Evolutionary conservation across 2,888 invertebrate species (phyloP).

Genomic region (Drosophila greeni): DNA sequence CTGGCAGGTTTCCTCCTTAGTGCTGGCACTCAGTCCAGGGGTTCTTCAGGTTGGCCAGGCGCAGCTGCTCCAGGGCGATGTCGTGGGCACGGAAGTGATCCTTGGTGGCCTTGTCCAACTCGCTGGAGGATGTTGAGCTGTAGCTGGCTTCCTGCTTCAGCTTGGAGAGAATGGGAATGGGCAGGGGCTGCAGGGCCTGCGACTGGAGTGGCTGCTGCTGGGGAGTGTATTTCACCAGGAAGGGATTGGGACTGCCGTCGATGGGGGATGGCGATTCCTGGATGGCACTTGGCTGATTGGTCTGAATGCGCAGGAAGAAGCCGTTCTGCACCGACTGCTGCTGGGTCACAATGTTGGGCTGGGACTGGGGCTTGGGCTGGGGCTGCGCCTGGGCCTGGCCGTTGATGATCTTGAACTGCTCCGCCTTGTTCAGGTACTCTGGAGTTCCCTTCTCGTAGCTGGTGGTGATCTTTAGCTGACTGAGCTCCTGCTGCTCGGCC

Average conservation of each 20-base stretch:
- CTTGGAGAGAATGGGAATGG: neutral
- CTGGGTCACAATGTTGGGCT: conserved; percentile 42
- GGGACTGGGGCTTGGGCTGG: conserved; percentile 7
- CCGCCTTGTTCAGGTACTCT: conserved; percentile 10
- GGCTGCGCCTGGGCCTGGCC: conserved; percentile 22
- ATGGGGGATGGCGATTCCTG: neutral
- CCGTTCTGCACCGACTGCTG: conserved; percentile 64
- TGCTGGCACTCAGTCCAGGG: conserved; percentile 45
- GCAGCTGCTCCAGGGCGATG: conserved; percentile 74
- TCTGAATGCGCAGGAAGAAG: conserved; percentile 63
- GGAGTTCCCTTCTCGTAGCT: conserved; percentile 15
- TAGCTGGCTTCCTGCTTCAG: conserved; percentile 3
- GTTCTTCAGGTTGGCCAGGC: conserved; percentile 65
- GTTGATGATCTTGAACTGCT: conserved; percentile 22
- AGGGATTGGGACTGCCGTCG: conserved; percentile 54
- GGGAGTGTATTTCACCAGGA: conserved; percentile 52
- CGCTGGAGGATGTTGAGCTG: conserved; percentile 25
- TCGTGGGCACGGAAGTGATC: conserved; percentile 77
- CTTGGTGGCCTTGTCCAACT: conserved; percentile 70
- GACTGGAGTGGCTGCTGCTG: conserved; percentile 10
- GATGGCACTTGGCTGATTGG: conserved; percentile 35
- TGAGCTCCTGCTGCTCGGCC: conserved; percentile 33
- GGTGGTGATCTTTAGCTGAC: conserved; percentile 19
- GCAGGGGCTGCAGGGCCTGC: conserved; percentile 5
- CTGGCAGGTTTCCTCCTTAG: conserved; percentile 8